Evolutionary conservation across 2,113 vertebrate species (phyloP).

Genomic region (Eulemur rufifrons): DNA sequence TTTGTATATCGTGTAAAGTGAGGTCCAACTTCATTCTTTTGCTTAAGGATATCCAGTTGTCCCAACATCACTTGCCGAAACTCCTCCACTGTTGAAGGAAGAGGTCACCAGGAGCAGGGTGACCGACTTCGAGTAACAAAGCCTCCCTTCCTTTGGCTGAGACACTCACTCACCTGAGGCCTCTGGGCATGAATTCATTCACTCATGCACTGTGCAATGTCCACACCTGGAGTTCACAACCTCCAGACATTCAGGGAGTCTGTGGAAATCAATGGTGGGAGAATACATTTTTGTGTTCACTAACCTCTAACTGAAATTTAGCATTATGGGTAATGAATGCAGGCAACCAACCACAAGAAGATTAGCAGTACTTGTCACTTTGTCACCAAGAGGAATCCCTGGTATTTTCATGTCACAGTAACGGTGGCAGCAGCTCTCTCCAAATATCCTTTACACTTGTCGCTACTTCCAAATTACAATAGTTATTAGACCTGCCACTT

Average conservation of each 20-base stretch:
- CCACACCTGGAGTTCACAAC: not conserved
- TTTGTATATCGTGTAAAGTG: too few species aligned
- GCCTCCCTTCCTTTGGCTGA: not conserved
- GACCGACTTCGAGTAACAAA: too few species aligned
- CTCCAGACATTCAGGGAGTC: not conserved
- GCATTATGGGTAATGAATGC: not conserved
- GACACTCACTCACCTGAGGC: not conserved
- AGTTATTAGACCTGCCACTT: too few species aligned
- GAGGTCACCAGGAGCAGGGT: too few species aligned
- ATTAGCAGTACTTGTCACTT: not conserved
- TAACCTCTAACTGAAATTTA: constrained; percentile 22
- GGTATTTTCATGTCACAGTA: not conserved
- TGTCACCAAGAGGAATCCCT: constrained; percentile 27
- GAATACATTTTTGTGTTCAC: not conserved
- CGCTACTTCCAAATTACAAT: too few species aligned
- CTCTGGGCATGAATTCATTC: not conserved
- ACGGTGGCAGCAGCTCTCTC: not conserved
- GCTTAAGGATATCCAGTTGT: too few species aligned
- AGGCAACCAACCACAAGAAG: not conserved
- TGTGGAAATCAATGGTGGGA: not conserved
- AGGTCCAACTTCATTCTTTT: too few species aligned
- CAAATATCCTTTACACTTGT: too few species aligned
- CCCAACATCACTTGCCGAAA: too few species aligned
- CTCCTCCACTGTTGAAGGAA: too few species aligned
- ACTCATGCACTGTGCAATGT: not conserved